These are phyloP conservation scores for Callitettix versicolor DNA, from an alignment of 1,140 invertebrate genomes.

Conservation along the genomic window DNA sequence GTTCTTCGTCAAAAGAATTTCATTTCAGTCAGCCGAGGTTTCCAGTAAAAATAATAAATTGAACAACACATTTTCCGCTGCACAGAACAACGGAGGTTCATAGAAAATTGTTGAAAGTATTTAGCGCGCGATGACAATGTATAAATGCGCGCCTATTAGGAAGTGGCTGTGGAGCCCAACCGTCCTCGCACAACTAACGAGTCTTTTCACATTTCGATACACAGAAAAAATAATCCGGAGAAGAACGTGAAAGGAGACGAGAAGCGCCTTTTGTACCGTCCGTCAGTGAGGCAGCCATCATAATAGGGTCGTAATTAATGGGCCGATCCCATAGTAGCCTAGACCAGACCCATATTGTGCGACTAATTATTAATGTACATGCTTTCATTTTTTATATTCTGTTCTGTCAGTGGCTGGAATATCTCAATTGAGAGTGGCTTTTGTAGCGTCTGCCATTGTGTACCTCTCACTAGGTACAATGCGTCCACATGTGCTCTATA, in stretches of 20 bases:
- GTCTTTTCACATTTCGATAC: constrained; percentile 11
- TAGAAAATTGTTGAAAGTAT: too few species aligned
- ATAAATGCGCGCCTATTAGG: too few species aligned
- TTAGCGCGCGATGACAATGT: too few species aligned
- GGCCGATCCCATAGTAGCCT: neutral
- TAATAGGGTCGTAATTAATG: constrained; percentile 14
- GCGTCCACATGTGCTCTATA: too few species aligned
- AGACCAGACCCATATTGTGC: constrained; percentile 11
- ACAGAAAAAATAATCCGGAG: neutral
- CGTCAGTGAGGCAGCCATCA: neutral
- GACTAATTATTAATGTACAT: constrained; percentile 16
- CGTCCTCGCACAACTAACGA: constrained; percentile 1
- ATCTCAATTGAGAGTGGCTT: constrained; percentile 10
- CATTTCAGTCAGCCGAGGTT: too few species aligned
- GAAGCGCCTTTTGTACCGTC: too few species aligned
- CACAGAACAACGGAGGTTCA: too few species aligned
- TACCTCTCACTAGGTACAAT: neutral
- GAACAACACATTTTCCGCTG: too few species aligned
- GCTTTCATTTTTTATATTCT: constrained; percentile 11
- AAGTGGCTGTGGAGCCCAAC: neutral
- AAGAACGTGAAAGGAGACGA: neutral
- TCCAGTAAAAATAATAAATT: too few species aligned
- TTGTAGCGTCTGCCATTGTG: constrained; percentile 2
- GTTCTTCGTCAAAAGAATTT: too few species aligned
- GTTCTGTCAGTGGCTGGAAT: constrained; percentile 9